Base-by-base conservation (phyloP, 2,113 vertebrate species). In the Nothoprocta perdicaria region DNA sequence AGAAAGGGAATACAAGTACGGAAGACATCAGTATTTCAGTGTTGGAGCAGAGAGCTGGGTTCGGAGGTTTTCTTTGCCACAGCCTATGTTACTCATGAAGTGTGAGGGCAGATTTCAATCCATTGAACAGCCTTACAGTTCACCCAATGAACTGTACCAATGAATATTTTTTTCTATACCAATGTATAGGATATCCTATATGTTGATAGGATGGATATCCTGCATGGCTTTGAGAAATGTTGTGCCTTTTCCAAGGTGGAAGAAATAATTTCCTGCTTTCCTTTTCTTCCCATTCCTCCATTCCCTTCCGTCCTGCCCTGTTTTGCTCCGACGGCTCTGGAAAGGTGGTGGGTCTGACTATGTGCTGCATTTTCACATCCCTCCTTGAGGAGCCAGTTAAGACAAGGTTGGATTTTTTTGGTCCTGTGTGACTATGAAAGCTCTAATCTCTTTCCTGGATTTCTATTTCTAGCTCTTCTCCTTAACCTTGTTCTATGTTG, bases 21-120 rank as follows among this genome's bases (percentile, higher is more conserved):
- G 43, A 8, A 0, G 5, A 26, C 4, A 1, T 2, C 14, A 18
- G 16, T 46, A 18, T 46, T 46, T 17, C 31, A 31, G 26, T 5
- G 17, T 24, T 38, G 26, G 31, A 68, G 46, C 8, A 41, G 40
- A 48, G n/a, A 50, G 33, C 38, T 71, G 41, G 43, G n/a, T 23
- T 57, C 48, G 9, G 72, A 45, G 18, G 2, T 12, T 73, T 57
- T 62, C 12, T 33, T 72, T 40, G 21, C 22, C 40, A 21, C 16
- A 48, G 29, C 13, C 14, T 61, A 5, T 4, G 23, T 24, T 46
- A 31, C n/a, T 14, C 0, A 1, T 19, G 55, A 61, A 29, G 22
- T 29, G 17, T 21, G 14, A 65, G 18, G 40, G 40, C 24, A n/a
- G 35, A 23, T 43, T 55, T 76, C 31, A 50, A 55, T 33, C 18